Conservation (phyloP, 2,888 invertebrate species). For the Aphrophora alni region DNA sequence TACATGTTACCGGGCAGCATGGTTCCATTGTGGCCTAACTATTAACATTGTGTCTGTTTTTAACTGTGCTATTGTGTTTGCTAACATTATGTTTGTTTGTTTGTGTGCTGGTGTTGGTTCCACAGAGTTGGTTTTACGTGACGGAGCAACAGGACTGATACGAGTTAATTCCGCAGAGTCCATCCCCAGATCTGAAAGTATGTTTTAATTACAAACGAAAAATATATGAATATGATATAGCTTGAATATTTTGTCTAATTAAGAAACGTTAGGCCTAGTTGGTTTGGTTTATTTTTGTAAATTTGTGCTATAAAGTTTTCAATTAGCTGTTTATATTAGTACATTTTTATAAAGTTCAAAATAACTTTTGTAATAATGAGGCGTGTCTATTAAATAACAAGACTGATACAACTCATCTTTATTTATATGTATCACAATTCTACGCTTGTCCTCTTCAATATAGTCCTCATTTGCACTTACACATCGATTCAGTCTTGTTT, state of each 20-base stretch:
- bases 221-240: no score
- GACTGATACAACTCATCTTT: no score
- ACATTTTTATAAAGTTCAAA: no score
- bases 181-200: slow-evolving; percentile 51
- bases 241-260: no score
- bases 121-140: slow-evolving; percentile 31
- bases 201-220: slow-evolving; percentile 33
- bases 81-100: background rate
- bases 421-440: no score
- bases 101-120: slow-evolving; percentile 36
- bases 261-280: no score
- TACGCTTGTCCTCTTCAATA: no score
- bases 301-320: slow-evolving; percentile 17
- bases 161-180: slow-evolving; percentile 59
- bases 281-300: slow-evolving; percentile 55
- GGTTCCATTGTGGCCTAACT: background rate
- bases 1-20: background rate
- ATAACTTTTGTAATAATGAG: no score
- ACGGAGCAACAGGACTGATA: slow-evolving; percentile 47
- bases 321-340: no score
- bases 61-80: background rate
- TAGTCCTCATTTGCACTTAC: no score
- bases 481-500: no score
- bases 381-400: no score
- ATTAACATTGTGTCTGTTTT: background rate